phyloP scores from a whole-genome alignment of 2,888 invertebrate genomes.

The Chalcis sispes region DNA sequence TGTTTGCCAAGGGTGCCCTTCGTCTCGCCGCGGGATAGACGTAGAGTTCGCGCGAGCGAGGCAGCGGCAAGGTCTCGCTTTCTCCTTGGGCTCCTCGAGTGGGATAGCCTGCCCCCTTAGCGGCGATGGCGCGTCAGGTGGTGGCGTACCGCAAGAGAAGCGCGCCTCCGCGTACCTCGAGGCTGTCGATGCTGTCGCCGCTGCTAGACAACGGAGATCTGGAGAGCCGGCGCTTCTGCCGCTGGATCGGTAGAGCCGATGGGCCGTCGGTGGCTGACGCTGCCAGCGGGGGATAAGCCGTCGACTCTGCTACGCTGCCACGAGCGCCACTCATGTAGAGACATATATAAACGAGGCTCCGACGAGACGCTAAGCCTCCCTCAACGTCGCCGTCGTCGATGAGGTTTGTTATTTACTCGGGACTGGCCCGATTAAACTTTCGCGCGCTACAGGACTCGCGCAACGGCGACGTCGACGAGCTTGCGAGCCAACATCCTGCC shows the following conservation, averaged over 20 bases:
- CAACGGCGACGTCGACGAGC: too few relatives aligned
- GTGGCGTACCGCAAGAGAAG: not conserved
- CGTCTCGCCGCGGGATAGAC: too few relatives aligned
- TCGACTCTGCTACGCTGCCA: conserved; percentile 21
- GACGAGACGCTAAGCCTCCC: conserved; percentile 62
- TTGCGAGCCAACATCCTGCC: too few relatives aligned
- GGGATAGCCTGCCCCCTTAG: too few relatives aligned
- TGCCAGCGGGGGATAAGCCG: conserved; percentile 28
- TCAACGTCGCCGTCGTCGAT: too few relatives aligned
- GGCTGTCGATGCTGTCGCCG: not conserved
- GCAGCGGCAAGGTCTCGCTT: not conserved
- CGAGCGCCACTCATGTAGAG: conserved; percentile 57
- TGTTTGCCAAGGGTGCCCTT: conserved; percentile 56
- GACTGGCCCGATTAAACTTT: too few relatives aligned
- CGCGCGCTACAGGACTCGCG: too few relatives aligned
- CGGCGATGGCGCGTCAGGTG: not conserved
- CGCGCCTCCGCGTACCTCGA: too few relatives aligned
- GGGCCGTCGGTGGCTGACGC: not conserved
- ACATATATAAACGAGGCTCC: conserved; percentile 72
- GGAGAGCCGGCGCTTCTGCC: conserved; percentile 32
- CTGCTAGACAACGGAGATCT: not conserved
- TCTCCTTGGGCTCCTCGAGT: too few relatives aligned
- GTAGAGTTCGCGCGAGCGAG: too few relatives aligned
- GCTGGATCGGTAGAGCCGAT: conserved; percentile 12
- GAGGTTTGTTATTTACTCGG: conserved; percentile 58